Conservation (phyloP, 2,888 invertebrate genomes). For the Latheticus oryzae region DNA sequence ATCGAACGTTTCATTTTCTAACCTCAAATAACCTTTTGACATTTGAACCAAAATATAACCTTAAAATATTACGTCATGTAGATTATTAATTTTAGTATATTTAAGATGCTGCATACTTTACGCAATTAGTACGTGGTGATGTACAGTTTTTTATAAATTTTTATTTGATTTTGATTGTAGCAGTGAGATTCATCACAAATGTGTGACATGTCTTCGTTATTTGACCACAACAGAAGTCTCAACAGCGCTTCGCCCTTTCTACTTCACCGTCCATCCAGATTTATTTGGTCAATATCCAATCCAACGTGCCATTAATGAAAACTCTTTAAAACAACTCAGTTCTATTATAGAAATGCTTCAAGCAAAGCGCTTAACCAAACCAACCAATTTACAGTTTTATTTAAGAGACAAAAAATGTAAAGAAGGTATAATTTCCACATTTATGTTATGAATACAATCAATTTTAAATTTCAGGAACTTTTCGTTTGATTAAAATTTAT, state of each 20-base stretch:
- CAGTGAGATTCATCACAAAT: slow-evolving; percentile 18
- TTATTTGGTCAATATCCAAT: slow-evolving; percentile 92
- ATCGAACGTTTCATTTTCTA: slow-evolving; percentile 20
- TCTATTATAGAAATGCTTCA: slow-evolving; percentile 85
- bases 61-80: slow-evolving; percentile 18
- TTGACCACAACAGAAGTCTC: slow-evolving; percentile 85
- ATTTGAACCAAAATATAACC: slow-evolving; percentile 24
- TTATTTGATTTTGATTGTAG: slow-evolving; percentile 21
- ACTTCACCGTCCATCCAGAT: slow-evolving; percentile 96
- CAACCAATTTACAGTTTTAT: slow-evolving; percentile 82
- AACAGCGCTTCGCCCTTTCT: slow-evolving; percentile 91
- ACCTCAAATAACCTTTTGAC: not conserved
- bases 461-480: slow-evolving; percentile 67
- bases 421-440: slow-evolving; percentile 43
- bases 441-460: slow-evolving; percentile 4
- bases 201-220: slow-evolving; percentile 73
- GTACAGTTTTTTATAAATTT: too few species aligned
- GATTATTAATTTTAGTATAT: slow-evolving; percentile 6
- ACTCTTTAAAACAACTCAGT: slow-evolving; percentile 88
- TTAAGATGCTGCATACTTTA: slow-evolving; percentile 43
- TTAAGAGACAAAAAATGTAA: slow-evolving; percentile 69
- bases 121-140: slow-evolving; percentile 43
- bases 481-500: slow-evolving; percentile 80
- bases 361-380: slow-evolving; percentile 70
- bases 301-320: slow-evolving; percentile 91